phyloP scores from a whole-genome alignment of 2,797 vertebrate species.

The Semotilus atromaculatus region DNA sequence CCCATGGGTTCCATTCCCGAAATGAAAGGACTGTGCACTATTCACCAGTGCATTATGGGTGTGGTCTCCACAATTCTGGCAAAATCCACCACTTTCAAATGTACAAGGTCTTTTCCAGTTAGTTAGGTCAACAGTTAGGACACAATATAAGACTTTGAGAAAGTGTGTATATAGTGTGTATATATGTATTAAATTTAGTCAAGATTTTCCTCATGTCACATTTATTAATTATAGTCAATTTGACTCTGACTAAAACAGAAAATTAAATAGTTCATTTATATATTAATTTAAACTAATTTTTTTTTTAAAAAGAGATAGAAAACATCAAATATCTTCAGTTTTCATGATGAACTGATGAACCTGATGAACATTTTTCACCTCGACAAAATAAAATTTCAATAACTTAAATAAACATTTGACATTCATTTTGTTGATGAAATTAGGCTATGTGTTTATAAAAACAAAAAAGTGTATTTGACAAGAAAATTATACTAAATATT shows the following conservation, averaged over 20 bases:
- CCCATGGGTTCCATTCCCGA: conserved; percentile 51
- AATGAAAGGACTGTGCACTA: conserved; percentile 47
- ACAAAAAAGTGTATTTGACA: not conserved
- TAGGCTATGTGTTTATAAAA: not conserved
- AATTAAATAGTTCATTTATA: not conserved
- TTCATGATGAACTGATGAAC: too few species aligned
- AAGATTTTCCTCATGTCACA: not conserved
- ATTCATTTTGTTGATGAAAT: not conserved
- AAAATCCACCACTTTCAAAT: conserved; percentile 27
- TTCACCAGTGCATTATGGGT: conserved; percentile 49
- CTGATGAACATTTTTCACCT: not conserved
- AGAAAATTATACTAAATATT: not conserved
- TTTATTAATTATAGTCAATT: not conserved
- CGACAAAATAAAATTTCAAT: not conserved
- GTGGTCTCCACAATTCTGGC: conserved; percentile 31
- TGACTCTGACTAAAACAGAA: not conserved
- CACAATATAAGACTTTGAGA: not conserved
- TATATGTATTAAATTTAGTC: not conserved
- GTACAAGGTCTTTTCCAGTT: not conserved
- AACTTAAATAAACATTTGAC: not conserved
- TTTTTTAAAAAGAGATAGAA: not conserved
- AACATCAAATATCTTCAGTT: rapidly evolving
- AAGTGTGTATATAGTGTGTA: not conserved
- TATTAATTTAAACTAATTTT: not conserved
- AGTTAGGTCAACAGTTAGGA: not conserved